phyloP scores from a whole-genome alignment of 2,797 vertebrate genomes.

The Delichon dasypus region DNA sequence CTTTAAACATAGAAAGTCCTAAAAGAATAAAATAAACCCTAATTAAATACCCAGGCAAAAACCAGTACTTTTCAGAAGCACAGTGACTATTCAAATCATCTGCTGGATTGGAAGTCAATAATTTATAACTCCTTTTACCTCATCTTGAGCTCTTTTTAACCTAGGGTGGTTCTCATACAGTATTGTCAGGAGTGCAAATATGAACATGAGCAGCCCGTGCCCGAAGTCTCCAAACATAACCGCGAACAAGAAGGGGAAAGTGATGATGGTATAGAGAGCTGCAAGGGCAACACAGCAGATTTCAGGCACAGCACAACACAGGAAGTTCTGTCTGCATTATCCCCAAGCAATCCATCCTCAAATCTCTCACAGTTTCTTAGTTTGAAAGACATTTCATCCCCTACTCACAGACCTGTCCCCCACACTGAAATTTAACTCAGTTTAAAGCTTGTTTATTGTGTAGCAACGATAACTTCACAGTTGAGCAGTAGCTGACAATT shows the following conservation, averaged over 20 bases:
- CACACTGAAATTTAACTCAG: background rate
- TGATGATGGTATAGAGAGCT: constrained; percentile 95
- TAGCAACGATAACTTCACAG: background rate
- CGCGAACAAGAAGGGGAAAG: constrained; percentile 95
- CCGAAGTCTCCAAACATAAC: constrained; percentile 98
- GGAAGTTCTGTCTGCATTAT: background rate
- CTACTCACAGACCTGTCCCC: background rate
- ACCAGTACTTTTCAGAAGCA: background rate
- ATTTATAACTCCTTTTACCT: constrained; percentile 75
- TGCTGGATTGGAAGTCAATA: background rate
- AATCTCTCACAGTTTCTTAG: background rate
- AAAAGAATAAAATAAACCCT: background rate
- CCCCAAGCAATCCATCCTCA: background rate
- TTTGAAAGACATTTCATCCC: background rate
- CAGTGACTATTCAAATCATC: background rate
- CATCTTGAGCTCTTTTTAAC: constrained; percentile 81
- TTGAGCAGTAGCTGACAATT: background rate
- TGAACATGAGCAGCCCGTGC: constrained; percentile 88
- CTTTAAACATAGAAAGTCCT: background rate
- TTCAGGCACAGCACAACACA: background rate
- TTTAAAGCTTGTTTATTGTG: background rate
- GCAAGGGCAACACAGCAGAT: background rate
- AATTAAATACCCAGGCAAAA: background rate
- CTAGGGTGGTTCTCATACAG: constrained; percentile 86
- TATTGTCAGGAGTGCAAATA: constrained; percentile 90